Evolutionary conservation across 2,113 vertebrate species (phyloP), one percentile per base, ranked within the genome.

Genomic region (Lanius ludovicianus): DNA sequence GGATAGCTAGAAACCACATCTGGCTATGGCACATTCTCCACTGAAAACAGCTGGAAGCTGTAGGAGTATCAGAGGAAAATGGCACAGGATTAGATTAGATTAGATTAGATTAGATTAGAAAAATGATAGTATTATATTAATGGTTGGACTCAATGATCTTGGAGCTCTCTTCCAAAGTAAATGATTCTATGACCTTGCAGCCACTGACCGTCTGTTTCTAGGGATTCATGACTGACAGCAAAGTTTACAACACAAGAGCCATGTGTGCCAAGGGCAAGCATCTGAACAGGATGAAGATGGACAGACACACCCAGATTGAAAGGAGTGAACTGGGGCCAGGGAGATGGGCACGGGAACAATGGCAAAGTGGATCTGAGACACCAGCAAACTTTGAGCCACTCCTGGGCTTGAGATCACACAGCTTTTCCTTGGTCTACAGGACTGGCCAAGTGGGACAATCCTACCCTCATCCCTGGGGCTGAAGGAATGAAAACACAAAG

Each of bases 181-280:
- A 62, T 4, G 12, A 49, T n/a, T n/a, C 52, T 25, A 13, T 7
- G 49, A 68, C 37, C 70, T 41, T 92, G 65, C 56, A 90, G 30
- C 11, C 75, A 70, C 39, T 50, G 49, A 69, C 47, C 20, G 39
- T 81, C 49, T 55, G 8, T 49, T 89, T 77, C 46, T 39, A 63
- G 10, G 35, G 49, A 47, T 76, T 69, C 47, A 10, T 0, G 4
- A 60, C 50, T 50, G 42, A 55, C 5, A 56, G 41, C 6, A 1
- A 83, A 83, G 25, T 37, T 37, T 37, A 4, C 57, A 86, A 46
- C 4, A 2, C 0, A 0, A 65, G n/a, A 50, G 13, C 23, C 39
- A 37, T 4, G 9, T n/a, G 33, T 46, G 41, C 52, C 50, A 80
- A 65, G 37, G n/a, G 8, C 52, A 87, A 83, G 55, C 3, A 2